Conservation (phyloP, 2,113 vertebrate species). For the Delphinus delphis region DNA sequence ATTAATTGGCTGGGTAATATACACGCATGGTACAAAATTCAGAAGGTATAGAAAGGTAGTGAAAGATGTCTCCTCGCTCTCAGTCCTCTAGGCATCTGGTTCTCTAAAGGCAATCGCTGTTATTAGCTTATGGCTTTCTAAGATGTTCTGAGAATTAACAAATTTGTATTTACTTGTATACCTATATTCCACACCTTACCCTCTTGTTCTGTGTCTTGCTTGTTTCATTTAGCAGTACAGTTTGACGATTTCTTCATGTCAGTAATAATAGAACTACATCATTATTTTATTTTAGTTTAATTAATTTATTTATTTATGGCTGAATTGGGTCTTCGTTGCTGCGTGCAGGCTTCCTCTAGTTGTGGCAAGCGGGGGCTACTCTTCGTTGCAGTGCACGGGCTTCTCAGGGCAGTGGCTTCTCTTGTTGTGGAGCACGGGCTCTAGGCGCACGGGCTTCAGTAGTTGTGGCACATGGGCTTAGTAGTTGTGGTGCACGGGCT, state of each 20-base stretch:
- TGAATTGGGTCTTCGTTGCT: too few relatives aligned
- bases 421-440: too few relatives aligned
- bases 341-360: too few relatives aligned
- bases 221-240: slow-evolving; percentile 19
- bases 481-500: too few relatives aligned
- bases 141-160: not conserved
- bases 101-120: not conserved
- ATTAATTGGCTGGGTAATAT: not conserved
- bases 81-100: not conserved
- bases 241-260: not conserved
- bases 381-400: too few relatives aligned
- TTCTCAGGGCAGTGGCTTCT: too few relatives aligned
- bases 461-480: too few relatives aligned
- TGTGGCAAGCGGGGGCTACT: too few relatives aligned
- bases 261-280: not conserved
- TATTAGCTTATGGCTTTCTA: not conserved
- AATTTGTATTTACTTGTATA: not conserved
- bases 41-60: not conserved
- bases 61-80: not conserved
- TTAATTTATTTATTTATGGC: too few relatives aligned
- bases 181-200: not conserved
- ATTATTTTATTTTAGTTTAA: slow-evolving; percentile 20
- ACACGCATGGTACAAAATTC: not conserved
- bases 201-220: not conserved
- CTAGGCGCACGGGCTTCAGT: too few relatives aligned